Evolutionary conservation across 2,888 invertebrate genomes (phyloP).

Genomic region (Cephus sareptanus): DNA sequence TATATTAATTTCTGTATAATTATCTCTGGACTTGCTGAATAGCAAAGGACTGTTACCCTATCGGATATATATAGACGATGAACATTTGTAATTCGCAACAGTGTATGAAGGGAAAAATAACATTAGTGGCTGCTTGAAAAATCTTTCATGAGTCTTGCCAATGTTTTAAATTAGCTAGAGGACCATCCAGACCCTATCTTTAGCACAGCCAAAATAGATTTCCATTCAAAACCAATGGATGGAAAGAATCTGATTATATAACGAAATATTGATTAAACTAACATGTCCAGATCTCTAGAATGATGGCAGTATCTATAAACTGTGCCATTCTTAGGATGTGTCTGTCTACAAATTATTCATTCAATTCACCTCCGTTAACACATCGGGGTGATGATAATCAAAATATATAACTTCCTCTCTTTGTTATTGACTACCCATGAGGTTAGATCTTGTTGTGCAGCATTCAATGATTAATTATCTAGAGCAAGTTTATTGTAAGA

Average conservation of each 20-base stretch:
- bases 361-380: background rate
- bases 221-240: background rate
- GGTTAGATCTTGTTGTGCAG: background rate
- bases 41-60: background rate
- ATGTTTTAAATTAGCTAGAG: background rate
- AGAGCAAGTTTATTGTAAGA: background rate
- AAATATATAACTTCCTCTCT: background rate
- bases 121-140: background rate
- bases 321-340: background rate
- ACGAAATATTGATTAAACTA: background rate
- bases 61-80: background rate
- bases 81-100: background rate
- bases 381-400: background rate
- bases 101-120: background rate
- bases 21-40: background rate
- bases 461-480: background rate
- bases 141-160: background rate
- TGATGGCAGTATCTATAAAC: background rate
- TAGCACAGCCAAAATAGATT: background rate
- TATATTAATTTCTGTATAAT: background rate
- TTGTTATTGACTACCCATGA: background rate
- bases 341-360: background rate
- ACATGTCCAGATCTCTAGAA: too few relatives aligned
- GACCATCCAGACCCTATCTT: background rate
- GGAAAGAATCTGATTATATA: background rate